A percentile compares a stretch with the other conserved stretches of the same genome.
phyloP scores from a whole-genome alignment of 2,888 invertebrate genomes.

The Philonicus albiceps region DNA sequence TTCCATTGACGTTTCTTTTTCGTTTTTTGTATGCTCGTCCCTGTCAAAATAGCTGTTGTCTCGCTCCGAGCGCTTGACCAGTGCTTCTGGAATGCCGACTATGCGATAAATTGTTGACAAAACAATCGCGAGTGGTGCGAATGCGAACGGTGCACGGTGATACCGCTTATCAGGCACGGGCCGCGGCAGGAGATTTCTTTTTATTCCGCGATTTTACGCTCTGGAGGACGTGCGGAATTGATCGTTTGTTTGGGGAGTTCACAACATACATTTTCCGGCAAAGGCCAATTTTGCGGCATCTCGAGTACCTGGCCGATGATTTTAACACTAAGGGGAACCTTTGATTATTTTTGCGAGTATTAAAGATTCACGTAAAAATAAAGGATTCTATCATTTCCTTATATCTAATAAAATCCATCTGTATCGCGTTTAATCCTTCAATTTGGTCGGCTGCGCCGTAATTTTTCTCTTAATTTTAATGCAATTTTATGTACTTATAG shows the following conservation, averaged over 20 bases:
- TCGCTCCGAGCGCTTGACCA: neutral
- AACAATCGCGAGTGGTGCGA: neutral
- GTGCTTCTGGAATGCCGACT: constrained; percentile 25
- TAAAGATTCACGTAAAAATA: no score
- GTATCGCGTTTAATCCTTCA: no score
- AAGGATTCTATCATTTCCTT: no score
- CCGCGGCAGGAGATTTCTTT: neutral
- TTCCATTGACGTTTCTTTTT: constrained; percentile 47
- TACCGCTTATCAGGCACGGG: neutral
- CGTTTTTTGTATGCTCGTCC: constrained; percentile 20
- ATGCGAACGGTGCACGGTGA: neutral
- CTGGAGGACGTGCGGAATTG: neutral
- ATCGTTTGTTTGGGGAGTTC: neutral
- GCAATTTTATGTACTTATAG: no score
- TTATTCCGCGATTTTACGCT: neutral
- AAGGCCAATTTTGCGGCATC: neutral
- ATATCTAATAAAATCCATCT: no score
- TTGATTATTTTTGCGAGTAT: neutral
- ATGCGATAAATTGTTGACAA: constrained; percentile 37
- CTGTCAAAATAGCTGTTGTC: neutral
- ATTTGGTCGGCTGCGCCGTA: no score
- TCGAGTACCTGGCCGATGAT: neutral
- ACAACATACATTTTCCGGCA: neutral
- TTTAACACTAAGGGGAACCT: neutral
- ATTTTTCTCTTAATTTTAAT: no score